Percentiles rank a stretch among this genome's conserved stretches.
These are phyloP conservation scores for Podiceps cristatus DNA, from an alignment of 2,113 vertebrate species.

Conservation along the genomic window DNA sequence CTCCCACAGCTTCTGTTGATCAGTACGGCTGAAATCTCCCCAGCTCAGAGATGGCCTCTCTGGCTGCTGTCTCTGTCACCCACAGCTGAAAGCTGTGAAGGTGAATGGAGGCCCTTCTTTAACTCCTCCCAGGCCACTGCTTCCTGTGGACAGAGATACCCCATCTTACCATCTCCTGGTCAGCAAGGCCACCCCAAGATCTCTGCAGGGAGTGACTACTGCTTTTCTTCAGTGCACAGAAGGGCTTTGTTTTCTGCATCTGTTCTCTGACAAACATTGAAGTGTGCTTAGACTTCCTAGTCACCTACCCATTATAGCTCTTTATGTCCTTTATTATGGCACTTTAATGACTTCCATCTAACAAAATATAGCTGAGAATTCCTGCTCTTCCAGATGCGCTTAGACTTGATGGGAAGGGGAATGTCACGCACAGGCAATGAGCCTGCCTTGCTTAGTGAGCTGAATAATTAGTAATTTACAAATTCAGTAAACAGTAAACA, in stretches of 20 bases:
- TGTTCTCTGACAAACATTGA: background rate
- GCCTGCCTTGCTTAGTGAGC: conserved; percentile 47
- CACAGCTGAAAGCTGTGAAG: background rate
- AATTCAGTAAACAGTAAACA: conserved; percentile 54
- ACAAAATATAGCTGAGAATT: conserved; percentile 43
- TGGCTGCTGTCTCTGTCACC: background rate
- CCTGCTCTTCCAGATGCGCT: background rate
- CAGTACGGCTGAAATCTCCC: background rate
- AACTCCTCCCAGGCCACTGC: background rate
- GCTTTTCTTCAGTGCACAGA: background rate
- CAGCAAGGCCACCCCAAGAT: background rate
- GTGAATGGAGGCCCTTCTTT: background rate
- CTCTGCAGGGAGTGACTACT: background rate
- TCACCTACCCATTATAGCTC: background rate
- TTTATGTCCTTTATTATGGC: background rate
- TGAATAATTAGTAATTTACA: conserved; percentile 67
- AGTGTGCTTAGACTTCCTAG: background rate
- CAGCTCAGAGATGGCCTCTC: background rate
- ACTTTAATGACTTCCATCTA: conserved; percentile 8
- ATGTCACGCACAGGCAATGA: background rate
- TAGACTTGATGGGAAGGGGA: background rate
- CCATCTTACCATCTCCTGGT: background rate
- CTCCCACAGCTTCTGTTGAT: background rate
- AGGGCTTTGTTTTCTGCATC: background rate
- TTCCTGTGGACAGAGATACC: background rate